A percentile compares a stretch with the other conserved stretches of the same genome.
These are phyloP conservation scores for Venturia canescens DNA, from an alignment of 1,140 invertebrate genomes.

Conservation along the genomic window DNA sequence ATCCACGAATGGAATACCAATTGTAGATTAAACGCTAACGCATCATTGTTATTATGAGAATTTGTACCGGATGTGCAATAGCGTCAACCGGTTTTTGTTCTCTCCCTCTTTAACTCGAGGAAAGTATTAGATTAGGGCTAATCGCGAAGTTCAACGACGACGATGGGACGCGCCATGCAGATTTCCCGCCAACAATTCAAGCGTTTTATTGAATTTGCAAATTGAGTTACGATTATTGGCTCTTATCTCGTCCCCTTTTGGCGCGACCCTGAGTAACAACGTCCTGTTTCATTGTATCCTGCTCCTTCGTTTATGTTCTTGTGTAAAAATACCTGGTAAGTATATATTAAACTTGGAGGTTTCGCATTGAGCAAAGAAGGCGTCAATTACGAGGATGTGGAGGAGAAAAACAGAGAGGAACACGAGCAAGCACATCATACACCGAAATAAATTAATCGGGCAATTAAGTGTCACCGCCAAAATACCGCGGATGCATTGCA, in stretches of 20 bases:
- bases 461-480: conserved; percentile 32
- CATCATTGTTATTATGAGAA: conserved; percentile 11
- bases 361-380: background rate
- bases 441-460: conserved; percentile 35
- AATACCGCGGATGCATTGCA: conserved; percentile 18
- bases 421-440: background rate
- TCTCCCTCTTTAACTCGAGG: background rate
- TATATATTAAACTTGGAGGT: background rate
- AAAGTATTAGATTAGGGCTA: background rate
- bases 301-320: background rate
- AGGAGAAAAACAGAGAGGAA: background rate
- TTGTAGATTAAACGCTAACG: background rate
- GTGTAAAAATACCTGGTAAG: background rate
- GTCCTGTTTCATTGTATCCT: conserved; percentile 11
- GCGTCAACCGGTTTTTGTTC: background rate
- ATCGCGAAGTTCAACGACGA: background rate
- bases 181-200: background rate
- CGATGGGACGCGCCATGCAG: background rate
- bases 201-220: conserved; percentile 35
- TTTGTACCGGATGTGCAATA: background rate
- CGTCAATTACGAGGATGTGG: conserved; percentile 13
- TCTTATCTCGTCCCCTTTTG: conserved; percentile 25
- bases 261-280: background rate
- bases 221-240: conserved; percentile 28
- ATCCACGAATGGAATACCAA: conserved; percentile 4